These are phyloP conservation scores for Brachionus asplanchnoidis DNA, from an alignment of 1,140 invertebrate species.

Conservation along the genomic window DNA sequence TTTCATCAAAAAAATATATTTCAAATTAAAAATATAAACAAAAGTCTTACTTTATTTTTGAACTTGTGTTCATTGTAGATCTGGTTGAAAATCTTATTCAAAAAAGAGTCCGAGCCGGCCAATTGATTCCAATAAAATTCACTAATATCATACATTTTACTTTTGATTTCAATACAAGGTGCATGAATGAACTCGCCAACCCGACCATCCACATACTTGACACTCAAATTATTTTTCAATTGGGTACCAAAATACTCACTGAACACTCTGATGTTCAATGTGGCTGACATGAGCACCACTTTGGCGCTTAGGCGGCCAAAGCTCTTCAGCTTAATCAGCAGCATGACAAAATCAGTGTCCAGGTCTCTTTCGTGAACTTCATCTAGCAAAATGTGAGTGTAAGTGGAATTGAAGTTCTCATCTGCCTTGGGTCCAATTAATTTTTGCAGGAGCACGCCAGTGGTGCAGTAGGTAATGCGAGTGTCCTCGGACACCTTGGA, in stretches of 20 bases:
- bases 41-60: not conserved
- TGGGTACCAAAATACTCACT: conserved; percentile 49
- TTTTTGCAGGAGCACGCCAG: conserved; percentile 55
- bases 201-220: not conserved
- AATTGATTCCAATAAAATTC: conserved; percentile 45
- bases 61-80: not conserved
- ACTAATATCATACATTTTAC: conserved; percentile 47
- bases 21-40: too few relatives aligned
- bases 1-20: too few relatives aligned
- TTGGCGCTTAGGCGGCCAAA: conserved; percentile 61
- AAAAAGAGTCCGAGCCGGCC: not conserved
- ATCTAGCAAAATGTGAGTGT: conserved; percentile 57
- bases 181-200: conserved; percentile 48
- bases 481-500: conserved; percentile 47
- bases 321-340: conserved; percentile 52
- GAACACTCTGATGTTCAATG: conserved; percentile 52
- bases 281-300: conserved; percentile 58
- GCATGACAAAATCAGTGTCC: conserved; percentile 53
- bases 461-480: conserved; percentile 54
- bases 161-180: conserved; percentile 51
- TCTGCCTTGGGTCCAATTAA: conserved; percentile 52
- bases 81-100: not conserved
- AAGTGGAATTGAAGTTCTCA: conserved; percentile 46
- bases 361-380: conserved; percentile 58
- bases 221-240: conserved; percentile 8